Evolutionary conservation across 1,140 invertebrate species (phyloP).

Genomic region (Drosophila sproati): DNA sequence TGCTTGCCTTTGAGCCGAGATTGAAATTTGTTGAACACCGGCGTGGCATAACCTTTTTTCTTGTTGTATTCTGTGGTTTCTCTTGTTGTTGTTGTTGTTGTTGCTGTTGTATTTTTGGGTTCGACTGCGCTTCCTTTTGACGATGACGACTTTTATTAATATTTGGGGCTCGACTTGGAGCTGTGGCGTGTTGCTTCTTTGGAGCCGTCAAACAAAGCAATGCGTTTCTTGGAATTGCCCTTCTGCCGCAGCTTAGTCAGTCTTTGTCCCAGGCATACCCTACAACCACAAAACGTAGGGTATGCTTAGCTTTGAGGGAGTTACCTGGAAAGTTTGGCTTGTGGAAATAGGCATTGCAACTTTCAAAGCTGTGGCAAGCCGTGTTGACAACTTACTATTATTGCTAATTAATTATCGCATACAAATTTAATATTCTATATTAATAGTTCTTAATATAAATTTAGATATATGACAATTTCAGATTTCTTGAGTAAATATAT

Average conservation of each 20-base stretch:
- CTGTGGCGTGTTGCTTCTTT: conserved; percentile 13
- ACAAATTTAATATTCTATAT: too few relatives aligned
- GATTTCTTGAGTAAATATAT: too few relatives aligned
- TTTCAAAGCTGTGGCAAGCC: too few relatives aligned
- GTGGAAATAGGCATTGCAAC: too few relatives aligned
- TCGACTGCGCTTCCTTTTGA: conserved; percentile 75
- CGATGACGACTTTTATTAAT: conserved; percentile 82
- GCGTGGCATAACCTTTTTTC: conserved; percentile 72
- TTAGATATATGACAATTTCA: too few relatives aligned
- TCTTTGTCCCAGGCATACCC: conserved; percentile 31
- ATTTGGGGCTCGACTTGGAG: conserved; percentile 71
- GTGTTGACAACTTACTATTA: too few relatives aligned
- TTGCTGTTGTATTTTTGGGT: conserved; percentile 36
- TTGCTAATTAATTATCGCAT: too few relatives aligned
- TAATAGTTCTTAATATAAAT: too few relatives aligned
- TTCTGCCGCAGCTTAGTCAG: conserved; percentile 53
- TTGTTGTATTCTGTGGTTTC: conserved; percentile 1
- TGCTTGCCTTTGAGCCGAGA: conserved; percentile 68
- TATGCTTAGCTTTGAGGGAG: neutral
- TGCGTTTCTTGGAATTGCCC: conserved; percentile 74
- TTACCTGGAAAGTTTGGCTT: neutral
- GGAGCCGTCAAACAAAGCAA: conserved; percentile 65
- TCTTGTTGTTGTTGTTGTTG: conserved; percentile 26
- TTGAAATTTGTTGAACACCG: conserved; percentile 80
- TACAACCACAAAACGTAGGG: conserved; percentile 15